phyloP scores from a whole-genome alignment of 2,797 vertebrate species.

The Parotocinclus haroldoi region DNA sequence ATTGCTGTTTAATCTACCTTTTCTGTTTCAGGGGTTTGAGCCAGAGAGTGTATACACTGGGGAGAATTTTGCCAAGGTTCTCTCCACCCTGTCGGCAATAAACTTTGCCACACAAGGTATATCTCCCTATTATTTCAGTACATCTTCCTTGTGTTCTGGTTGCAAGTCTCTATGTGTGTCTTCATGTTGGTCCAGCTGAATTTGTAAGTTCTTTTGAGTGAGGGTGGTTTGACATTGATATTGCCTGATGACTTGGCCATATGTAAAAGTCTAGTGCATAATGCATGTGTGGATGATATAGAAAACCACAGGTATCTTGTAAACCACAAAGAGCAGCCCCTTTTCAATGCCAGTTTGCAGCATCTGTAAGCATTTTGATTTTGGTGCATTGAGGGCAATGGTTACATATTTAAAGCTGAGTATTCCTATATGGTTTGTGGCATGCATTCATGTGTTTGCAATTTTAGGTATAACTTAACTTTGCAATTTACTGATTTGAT shows the following conservation, averaged over 20 bases:
- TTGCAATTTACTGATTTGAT: not conserved
- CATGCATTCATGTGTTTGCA: not conserved
- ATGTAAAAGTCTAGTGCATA: constrained; percentile 20
- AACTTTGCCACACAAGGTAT: constrained; percentile 93
- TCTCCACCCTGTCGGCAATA: constrained; percentile 84
- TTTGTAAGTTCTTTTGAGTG: not conserved
- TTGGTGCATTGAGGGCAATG: too few species aligned
- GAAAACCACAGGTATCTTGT: constrained; percentile 25
- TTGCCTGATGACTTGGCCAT: not conserved
- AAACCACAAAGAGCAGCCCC: constrained; percentile 23
- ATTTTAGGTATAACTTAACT: too few species aligned
- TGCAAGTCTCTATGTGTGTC: not conserved
- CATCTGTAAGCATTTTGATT: too few species aligned
- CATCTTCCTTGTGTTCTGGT: not conserved
- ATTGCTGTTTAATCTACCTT: not conserved
- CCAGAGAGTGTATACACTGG: constrained; percentile 85
- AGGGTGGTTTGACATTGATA: not conserved
- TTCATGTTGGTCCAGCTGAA: not conserved
- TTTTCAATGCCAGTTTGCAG: constrained; percentile 7
- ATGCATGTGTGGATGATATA: constrained; percentile 19
- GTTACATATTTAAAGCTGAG: too few species aligned
- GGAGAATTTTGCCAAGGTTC: constrained; percentile 84
- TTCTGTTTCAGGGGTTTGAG: constrained; percentile 81
- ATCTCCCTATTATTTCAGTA: not conserved
- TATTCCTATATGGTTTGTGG: too few species aligned